Evolutionary conservation across 2,797 vertebrate genomes (phyloP).

Genomic region (Hirundo rustica): DNA sequence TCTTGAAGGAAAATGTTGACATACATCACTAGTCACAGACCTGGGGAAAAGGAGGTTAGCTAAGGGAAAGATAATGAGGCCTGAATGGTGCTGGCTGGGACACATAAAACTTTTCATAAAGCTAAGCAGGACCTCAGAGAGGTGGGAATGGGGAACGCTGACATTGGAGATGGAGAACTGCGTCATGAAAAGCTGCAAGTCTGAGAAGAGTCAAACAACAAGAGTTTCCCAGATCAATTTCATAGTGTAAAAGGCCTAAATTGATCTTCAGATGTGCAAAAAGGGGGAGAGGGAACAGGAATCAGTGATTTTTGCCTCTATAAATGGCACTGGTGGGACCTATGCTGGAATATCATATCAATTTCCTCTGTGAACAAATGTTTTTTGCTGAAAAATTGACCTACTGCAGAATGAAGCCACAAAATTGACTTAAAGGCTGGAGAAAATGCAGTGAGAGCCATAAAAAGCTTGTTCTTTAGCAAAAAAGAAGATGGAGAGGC

Average conservation of each 20-base stretch:
- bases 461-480: constrained; percentile 7
- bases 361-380: constrained; percentile 27
- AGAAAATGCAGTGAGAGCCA: constrained; percentile 37
- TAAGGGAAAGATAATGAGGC: background rate
- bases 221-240: background rate
- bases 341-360: background rate
- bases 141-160: background rate
- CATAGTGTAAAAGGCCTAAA: background rate
- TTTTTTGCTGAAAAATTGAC: constrained; percentile 48
- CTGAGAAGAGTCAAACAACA: background rate
- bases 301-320: background rate
- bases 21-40: background rate
- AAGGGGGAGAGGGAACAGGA: background rate
- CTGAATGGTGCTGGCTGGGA: background rate
- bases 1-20: background rate
- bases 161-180: background rate
- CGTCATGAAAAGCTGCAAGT: background rate
- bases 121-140: background rate
- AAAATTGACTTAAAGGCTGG: constrained; percentile 36
- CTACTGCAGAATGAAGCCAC: constrained; percentile 2
- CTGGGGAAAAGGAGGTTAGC: background rate
- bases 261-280: constrained; percentile 14
- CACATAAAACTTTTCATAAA: background rate
- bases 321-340: background rate
- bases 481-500: background rate